Evolutionary conservation across 2,888 invertebrate species (phyloP).

Genomic region (Polyommatus iphigenia): DNA sequence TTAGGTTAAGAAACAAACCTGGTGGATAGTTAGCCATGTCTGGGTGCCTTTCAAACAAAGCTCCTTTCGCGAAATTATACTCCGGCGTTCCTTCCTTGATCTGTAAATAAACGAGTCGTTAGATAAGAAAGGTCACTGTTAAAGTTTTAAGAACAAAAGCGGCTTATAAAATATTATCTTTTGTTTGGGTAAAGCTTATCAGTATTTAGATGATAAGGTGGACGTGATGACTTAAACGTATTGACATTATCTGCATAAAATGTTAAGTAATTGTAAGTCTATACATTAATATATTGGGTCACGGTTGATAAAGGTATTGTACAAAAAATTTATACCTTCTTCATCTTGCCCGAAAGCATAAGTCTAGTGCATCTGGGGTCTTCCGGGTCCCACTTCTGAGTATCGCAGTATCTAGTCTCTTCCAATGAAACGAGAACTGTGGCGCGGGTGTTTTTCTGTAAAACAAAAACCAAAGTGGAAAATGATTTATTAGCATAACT

Average conservation of each 20-base stretch:
- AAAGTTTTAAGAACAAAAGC: not conserved
- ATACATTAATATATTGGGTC: not conserved
- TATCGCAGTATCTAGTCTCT: constrained; percentile 83
- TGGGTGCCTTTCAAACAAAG: constrained; percentile 86
- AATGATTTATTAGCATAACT: not conserved
- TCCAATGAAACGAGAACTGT: constrained; percentile 86
- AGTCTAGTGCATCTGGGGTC: constrained; percentile 88
- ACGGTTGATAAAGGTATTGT: not conserved
- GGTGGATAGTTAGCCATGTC: constrained; percentile 84
- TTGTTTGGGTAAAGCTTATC: not conserved
- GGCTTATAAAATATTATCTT: not conserved
- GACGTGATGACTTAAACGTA: not conserved
- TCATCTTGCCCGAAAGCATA: constrained; percentile 84
- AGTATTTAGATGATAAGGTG: not conserved
- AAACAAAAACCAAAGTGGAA: not conserved
- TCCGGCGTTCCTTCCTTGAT: constrained; percentile 71
- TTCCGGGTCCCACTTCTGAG: constrained; percentile 84
- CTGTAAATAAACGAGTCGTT: not conserved
- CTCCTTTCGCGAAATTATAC: constrained; percentile 79
- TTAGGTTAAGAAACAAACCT: constrained; percentile 59
- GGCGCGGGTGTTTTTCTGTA: constrained; percentile 82
- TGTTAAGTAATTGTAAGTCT: not conserved
- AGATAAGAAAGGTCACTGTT: constrained; percentile 11
- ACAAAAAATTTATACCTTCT: constrained; percentile 68
- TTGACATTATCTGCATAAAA: not conserved